Conservation (phyloP, 2,888 invertebrate genomes). For the Sepiola atlantica region DNA sequence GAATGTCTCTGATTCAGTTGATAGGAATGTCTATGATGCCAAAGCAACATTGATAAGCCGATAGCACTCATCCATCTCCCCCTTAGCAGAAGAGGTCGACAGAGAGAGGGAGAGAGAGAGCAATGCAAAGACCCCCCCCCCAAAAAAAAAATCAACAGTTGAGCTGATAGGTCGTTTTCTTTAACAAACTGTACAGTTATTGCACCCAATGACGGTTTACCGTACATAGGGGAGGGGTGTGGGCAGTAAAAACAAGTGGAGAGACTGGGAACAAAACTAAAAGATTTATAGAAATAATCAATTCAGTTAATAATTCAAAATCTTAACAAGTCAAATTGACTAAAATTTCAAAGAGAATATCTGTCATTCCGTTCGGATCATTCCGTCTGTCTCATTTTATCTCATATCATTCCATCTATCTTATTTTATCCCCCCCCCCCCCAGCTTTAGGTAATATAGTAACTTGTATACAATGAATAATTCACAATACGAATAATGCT, state of each 20-base stretch:
- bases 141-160: neutral
- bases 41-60: neutral
- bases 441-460: too few relatives aligned
- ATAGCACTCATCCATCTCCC: neutral
- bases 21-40: conserved; percentile 21
- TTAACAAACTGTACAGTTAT: neutral
- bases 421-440: too few relatives aligned
- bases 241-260: neutral
- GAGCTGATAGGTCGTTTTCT: neutral
- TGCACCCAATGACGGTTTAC: neutral
- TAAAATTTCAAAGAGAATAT: neutral
- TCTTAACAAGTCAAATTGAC: neutral
- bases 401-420: too few relatives aligned
- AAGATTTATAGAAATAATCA: neutral
- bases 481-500: too few relatives aligned
- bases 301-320: neutral
- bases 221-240: neutral
- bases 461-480: too few relatives aligned
- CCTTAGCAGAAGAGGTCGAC: neutral
- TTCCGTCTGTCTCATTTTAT: too few relatives aligned
- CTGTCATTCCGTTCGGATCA: too few relatives aligned
- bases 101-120: neutral
- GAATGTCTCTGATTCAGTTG: conserved; percentile 23
- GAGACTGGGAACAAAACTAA: neutral
- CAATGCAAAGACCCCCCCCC: too few relatives aligned